Evolutionary conservation across 2,797 vertebrate genomes (phyloP).

Genomic region (Nyctibius grandis): DNA sequence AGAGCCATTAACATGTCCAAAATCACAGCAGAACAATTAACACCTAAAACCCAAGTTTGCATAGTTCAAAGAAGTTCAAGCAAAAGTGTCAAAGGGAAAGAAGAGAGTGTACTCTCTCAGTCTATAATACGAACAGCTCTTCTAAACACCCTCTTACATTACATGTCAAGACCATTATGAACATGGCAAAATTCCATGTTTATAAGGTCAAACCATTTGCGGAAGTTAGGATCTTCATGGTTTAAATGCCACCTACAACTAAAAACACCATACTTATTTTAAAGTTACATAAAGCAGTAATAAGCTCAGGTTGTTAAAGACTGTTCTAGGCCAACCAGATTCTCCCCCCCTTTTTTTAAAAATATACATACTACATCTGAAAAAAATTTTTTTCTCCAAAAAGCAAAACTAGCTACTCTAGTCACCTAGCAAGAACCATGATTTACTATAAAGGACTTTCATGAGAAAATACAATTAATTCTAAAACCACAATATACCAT

Average conservation of each 20-base stretch:
- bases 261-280: not conserved
- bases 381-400: not conserved
- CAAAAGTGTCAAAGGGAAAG: not conserved
- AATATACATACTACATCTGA: not conserved
- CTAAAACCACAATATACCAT: not conserved
- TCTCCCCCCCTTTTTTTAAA: fast-evolving
- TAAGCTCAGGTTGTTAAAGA: not conserved
- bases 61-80: not conserved
- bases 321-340: not conserved
- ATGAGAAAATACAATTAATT: not conserved
- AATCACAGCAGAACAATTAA: not conserved
- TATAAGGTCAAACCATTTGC: not conserved
- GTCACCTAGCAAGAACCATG: not conserved
- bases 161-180: not conserved
- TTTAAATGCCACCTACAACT: not conserved
- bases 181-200: not conserved
- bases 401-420: not conserved
- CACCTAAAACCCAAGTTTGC: not conserved
- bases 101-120: not conserved
- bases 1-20: not conserved
- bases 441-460: not conserved
- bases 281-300: not conserved
- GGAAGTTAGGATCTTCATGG: not conserved
- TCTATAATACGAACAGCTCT: not conserved
- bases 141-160: not conserved